A percentile compares a stretch with the other conserved stretches of the same genome.
phyloP scores from a whole-genome alignment of 2,113 vertebrate species.

The Alosa alosa region DNA sequence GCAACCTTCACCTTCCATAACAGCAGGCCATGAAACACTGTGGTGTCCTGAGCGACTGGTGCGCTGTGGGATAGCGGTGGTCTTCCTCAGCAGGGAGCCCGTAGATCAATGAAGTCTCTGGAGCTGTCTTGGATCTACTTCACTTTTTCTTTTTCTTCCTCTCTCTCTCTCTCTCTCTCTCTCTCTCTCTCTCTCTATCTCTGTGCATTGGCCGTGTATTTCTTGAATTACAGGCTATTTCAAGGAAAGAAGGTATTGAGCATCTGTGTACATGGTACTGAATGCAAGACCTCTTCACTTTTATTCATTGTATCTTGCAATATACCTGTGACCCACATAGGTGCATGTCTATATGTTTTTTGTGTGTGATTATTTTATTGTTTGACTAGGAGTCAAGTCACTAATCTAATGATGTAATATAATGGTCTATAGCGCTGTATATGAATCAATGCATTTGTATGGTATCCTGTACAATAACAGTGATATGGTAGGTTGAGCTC shows the following conservation, averaged over 20 bases:
- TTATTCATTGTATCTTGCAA: background rate
- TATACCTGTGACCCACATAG: background rate
- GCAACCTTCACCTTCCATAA: constrained; percentile 36
- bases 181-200: background rate
- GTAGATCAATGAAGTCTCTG: constrained; percentile 26
- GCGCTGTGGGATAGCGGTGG: constrained; percentile 34
- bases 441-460: background rate
- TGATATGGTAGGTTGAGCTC: background rate
- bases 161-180: constrained; percentile 1
- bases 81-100: constrained; percentile 32
- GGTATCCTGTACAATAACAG: background rate
- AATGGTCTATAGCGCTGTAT: background rate
- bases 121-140: constrained; percentile 18
- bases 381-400: background rate
- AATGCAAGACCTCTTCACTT: background rate
- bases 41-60: constrained; percentile 34
- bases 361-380: background rate
- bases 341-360: background rate
- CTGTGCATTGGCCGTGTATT: background rate
- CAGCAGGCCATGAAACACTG: constrained; percentile 30
- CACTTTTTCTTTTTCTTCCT: background rate
- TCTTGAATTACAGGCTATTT: background rate
- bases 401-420: background rate
- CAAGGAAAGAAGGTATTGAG: background rate
- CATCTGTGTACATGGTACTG: background rate